These are phyloP conservation scores for Panonychus citri DNA, from an alignment of 1,140 invertebrate genomes.

Conservation along the genomic window DNA sequence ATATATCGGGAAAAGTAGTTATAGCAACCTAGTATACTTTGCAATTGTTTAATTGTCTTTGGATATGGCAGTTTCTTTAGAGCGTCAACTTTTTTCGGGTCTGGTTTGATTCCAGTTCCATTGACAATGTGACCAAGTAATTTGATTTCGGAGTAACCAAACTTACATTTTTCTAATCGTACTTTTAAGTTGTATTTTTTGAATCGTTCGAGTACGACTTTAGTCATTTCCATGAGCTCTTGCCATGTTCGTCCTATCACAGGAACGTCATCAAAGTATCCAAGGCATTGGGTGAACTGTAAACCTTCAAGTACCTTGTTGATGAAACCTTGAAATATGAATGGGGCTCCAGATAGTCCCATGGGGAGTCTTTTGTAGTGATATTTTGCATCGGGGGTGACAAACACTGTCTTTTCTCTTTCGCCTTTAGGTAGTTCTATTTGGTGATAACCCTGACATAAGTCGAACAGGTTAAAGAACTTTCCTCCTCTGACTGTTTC, in stretches of 20 bases:
- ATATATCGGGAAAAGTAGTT: background rate
- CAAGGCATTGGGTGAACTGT: conserved; percentile 5
- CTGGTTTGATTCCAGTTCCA: background rate
- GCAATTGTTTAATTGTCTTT: background rate
- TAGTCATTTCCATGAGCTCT: conserved; percentile 12
- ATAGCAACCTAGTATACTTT: background rate
- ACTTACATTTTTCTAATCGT: conserved; percentile 21
- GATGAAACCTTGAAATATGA: conserved; percentile 17
- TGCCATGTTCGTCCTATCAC: conserved; percentile 11
- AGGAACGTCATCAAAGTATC: conserved; percentile 17
- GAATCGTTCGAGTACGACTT: conserved; percentile 8
- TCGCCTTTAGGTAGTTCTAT: conserved; percentile 19
- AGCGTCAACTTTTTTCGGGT: background rate
- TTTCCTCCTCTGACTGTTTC: background rate
- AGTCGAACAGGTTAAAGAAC: conserved; percentile 6
- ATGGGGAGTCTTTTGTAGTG: conserved; percentile 19
- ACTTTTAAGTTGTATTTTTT: conserved; percentile 15
- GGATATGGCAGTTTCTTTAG: conserved; percentile 1
- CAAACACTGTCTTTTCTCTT: conserved; percentile 26
- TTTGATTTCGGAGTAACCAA: conserved; percentile 13
- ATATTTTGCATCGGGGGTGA: conserved; percentile 20
- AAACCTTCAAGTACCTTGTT: conserved; percentile 7
- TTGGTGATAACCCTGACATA: conserved; percentile 27
- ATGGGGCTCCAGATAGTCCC: conserved; percentile 12
- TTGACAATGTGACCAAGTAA: conserved; percentile 17